phyloP scores from a whole-genome alignment of 1,140 invertebrate genomes.

The Drosophila mojavensis region DNA sequence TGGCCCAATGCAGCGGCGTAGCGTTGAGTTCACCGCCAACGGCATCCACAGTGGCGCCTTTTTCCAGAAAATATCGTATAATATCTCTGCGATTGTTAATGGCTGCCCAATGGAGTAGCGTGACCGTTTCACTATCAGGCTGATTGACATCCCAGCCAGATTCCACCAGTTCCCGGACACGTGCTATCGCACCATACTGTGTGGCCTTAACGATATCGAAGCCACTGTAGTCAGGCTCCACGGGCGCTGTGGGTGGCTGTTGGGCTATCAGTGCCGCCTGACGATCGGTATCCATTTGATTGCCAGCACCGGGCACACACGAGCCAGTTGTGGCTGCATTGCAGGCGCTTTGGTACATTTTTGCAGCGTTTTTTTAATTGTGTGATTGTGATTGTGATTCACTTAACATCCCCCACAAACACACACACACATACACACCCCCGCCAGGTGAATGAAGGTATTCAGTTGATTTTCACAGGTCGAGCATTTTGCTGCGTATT shows the following conservation, averaged over 20 bases:
- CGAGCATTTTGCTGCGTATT: constrained; percentile 54
- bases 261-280: constrained; percentile 85
- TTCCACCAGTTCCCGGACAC: constrained; percentile 94
- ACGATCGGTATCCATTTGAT: constrained; percentile 85
- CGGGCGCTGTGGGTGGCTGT: constrained; percentile 85
- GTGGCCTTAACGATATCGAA: constrained; percentile 98
- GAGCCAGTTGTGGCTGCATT: constrained; percentile 86
- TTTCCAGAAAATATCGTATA: constrained; percentile 93
- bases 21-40: constrained; percentile 97
- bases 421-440: constrained; percentile 55
- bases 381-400: constrained; percentile 75
- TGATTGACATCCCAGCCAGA: constrained; percentile 95
- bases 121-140: constrained; percentile 95
- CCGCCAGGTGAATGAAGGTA: constrained; percentile 59
- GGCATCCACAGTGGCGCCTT: constrained; percentile 96
- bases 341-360: constrained; percentile 88
- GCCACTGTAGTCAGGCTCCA: constrained; percentile 90
- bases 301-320: constrained; percentile 84
- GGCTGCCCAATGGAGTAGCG: constrained; percentile 99
- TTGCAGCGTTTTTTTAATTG: constrained; percentile 48
- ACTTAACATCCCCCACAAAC: constrained; percentile 68
- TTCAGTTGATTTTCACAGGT: constrained; percentile 55
- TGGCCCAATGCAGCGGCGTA: constrained; percentile 99
- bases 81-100: constrained; percentile 98
- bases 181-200: constrained; percentile 94